Evolutionary conservation across 2,888 invertebrate genomes (phyloP).

Genomic region (Perizoma affinitatum): DNA sequence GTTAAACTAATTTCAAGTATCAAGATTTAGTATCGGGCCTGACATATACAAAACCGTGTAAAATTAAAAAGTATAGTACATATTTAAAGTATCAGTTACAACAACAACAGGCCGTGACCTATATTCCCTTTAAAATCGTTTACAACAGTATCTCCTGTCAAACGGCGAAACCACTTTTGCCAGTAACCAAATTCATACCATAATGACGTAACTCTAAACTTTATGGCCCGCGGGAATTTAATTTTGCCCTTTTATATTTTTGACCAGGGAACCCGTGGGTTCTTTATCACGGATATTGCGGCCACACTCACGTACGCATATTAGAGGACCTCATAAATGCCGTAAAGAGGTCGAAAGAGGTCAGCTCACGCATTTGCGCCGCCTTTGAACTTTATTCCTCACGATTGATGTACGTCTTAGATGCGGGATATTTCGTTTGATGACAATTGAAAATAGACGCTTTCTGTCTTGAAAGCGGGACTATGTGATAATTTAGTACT

Average conservation of each 20-base stretch:
- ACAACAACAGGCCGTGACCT: not conserved
- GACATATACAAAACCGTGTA: no score
- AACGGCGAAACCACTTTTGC: conserved; percentile 31
- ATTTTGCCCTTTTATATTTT: conserved; percentile 77
- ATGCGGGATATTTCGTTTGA: conserved; percentile 33
- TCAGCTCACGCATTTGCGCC: conserved; percentile 52
- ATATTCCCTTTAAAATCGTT: not conserved
- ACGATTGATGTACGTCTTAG: conserved; percentile 49
- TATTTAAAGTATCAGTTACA: no score
- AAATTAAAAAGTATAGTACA: no score
- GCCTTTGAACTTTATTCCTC: conserved; percentile 53
- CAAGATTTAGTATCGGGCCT: no score
- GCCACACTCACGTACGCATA: conserved; percentile 70
- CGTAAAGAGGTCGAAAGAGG: conserved; percentile 70
- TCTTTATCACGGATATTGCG: conserved; percentile 64
- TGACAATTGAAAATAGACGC: conserved; percentile 28
- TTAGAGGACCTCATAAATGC: conserved; percentile 69
- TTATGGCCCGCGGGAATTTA: conserved; percentile 76
- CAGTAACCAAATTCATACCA: conserved; percentile 20
- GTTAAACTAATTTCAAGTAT: no score
- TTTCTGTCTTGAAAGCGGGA: conserved; percentile 13
- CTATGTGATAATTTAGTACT: not conserved
- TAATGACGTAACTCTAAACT: conserved; percentile 81
- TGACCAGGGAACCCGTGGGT: conserved; percentile 63
- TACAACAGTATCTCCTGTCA: conserved; percentile 35